phyloP scores from a whole-genome alignment of 2,113 vertebrate species.

The Lichenostomus cassidix region DNA sequence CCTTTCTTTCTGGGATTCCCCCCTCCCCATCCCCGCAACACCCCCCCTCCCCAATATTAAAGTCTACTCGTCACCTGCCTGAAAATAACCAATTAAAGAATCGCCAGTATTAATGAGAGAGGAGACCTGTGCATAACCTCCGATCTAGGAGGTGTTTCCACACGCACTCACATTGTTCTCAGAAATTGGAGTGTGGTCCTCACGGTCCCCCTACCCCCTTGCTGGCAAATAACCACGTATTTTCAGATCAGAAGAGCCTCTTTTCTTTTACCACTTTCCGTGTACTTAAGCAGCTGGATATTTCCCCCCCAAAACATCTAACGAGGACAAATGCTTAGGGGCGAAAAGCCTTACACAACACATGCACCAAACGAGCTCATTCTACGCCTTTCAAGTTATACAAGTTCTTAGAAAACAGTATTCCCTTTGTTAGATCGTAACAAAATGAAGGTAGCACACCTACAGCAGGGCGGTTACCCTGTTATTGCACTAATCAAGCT shows the following conservation, averaged over 20 bases:
- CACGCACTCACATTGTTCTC: neutral
- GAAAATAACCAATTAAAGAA: slow-evolving; percentile 61
- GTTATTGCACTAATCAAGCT: slow-evolving; percentile 61
- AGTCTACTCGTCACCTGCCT: slow-evolving; percentile 68
- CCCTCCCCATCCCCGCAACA: too few species aligned
- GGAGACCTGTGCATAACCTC: neutral
- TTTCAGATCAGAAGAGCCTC: slow-evolving; percentile 42
- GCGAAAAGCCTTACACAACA: slow-evolving; percentile 56
- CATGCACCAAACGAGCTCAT: slow-evolving; percentile 36
- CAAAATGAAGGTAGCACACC: slow-evolving; percentile 56
- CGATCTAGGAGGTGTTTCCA: slow-evolving; percentile 6
- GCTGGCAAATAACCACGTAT: neutral
- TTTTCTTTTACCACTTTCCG: slow-evolving; percentile 24
- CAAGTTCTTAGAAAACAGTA: slow-evolving; percentile 64
- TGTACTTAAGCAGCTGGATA: slow-evolving; percentile 4
- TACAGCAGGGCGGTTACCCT: slow-evolving; percentile 43
- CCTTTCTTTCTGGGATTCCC: neutral
- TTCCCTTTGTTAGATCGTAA: slow-evolving; percentile 44
- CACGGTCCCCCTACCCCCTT: neutral
- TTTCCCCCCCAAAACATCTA: neutral
- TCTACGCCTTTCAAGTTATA: slow-evolving; percentile 59
- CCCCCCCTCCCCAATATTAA: neutral
- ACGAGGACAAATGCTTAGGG: slow-evolving; percentile 48
- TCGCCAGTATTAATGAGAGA: neutral
- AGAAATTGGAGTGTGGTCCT: slow-evolving; percentile 26